Evolutionary conservation across 2,113 vertebrate genomes (phyloP).

Genomic region (Capreolus pygargus): DNA sequence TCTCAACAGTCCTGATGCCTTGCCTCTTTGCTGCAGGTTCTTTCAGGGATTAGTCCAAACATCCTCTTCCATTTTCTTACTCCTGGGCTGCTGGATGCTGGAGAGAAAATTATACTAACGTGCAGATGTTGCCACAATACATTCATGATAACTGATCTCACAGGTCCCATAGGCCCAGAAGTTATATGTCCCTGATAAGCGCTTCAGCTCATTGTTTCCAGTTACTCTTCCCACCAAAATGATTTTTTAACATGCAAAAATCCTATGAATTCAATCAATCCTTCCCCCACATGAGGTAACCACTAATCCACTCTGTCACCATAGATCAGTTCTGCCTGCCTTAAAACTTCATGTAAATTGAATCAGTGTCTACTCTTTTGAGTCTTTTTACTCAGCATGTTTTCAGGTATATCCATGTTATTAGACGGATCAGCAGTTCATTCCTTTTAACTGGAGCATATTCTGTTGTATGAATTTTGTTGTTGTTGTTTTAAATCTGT

Average conservation of each 20-base stretch:
- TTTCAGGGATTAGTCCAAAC: background rate
- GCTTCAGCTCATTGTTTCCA: background rate
- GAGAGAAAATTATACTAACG: background rate
- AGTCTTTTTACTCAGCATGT: background rate
- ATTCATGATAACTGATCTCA: constrained; percentile 35
- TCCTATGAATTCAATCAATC: background rate
- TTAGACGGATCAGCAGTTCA: background rate
- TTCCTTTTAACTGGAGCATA: background rate
- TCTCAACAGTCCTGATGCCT: background rate
- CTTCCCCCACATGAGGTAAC: background rate
- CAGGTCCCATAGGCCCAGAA: background rate
- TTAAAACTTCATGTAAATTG: background rate
- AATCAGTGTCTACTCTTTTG: background rate
- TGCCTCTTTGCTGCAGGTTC: background rate
- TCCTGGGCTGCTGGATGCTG: background rate
- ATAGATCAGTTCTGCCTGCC: background rate
- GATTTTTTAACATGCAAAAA: background rate
- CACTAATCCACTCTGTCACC: background rate
- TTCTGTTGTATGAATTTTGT: background rate
- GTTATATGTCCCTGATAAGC: background rate
- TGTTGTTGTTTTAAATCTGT: background rate
- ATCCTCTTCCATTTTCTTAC: background rate
- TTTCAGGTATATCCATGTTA: background rate
- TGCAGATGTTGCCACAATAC: constrained; percentile 13
- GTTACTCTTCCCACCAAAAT: background rate